These are phyloP conservation scores for Cephalopachus bancanus DNA, from an alignment of 2,797 vertebrate genomes.

Conservation along the genomic window DNA sequence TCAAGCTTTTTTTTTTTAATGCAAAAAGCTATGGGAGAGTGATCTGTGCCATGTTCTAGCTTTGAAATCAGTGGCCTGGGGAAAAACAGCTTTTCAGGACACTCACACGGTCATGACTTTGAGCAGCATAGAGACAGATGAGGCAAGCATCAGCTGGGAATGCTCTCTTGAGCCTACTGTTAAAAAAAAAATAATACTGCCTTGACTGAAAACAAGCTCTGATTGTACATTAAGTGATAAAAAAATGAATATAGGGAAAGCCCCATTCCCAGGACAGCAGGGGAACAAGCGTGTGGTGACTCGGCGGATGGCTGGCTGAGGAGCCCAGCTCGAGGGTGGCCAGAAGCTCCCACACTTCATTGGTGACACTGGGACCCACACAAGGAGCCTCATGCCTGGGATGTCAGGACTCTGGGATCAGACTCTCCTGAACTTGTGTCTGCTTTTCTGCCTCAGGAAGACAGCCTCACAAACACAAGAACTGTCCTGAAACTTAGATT, in stretches of 20 bases:
- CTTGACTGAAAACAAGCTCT: background rate
- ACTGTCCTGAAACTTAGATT: background rate
- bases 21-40: background rate
- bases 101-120: background rate
- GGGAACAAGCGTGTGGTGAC: background rate
- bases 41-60: background rate
- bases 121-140: background rate
- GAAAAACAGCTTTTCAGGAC: background rate
- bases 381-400: too few relatives aligned
- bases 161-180: background rate
- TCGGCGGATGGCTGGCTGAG: too few relatives aligned
- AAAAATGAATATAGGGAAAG: background rate
- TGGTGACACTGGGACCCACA: too few relatives aligned
- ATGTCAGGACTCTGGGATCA: background rate
- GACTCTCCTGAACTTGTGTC: background rate
- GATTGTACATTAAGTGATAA: background rate
- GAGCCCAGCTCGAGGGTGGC: background rate
- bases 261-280: background rate
- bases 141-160: background rate
- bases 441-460: background rate
- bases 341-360: background rate
- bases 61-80: background rate
- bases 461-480: background rate
- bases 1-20: too few relatives aligned
- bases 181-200: background rate